phyloP scores from a whole-genome alignment of 2,113 vertebrate genomes.

The Carollia perspicillata region DNA sequence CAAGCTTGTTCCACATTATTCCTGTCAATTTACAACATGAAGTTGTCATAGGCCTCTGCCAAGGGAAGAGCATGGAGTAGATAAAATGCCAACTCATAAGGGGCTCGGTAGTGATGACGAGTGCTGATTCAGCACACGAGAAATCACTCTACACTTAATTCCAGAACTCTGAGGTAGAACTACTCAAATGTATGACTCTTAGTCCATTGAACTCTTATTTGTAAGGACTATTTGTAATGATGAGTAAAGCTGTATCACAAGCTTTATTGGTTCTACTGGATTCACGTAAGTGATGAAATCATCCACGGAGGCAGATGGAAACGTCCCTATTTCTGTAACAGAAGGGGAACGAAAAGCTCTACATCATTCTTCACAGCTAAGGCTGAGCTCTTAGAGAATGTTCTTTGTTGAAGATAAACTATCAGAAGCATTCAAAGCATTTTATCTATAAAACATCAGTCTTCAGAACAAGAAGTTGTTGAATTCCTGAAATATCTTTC shows the following conservation, averaged over 20 bases:
- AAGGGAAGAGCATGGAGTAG: neutral
- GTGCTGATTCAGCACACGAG: neutral
- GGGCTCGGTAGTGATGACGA: neutral
- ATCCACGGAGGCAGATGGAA: neutral
- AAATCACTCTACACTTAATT: neutral
- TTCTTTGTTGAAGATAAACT: conserved; percentile 21
- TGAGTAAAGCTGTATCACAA: neutral
- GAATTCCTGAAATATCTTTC: conserved; percentile 7
- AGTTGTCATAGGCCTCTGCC: neutral
- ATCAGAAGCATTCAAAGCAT: conserved; percentile 1
- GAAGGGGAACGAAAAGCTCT: neutral
- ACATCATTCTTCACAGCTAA: neutral
- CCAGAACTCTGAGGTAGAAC: neutral
- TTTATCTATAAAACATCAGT: conserved; percentile 14
- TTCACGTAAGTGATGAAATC: neutral
- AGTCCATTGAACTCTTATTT: neutral
- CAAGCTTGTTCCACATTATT: neutral
- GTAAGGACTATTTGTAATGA: neutral
- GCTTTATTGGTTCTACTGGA: neutral
- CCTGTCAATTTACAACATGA: neutral
- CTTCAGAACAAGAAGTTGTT: neutral
- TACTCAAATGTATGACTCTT: neutral
- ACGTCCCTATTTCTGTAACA: neutral
- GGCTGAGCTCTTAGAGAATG: neutral
- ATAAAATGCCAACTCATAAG: neutral